These are phyloP conservation scores for Trachelus stipa DNA, from an alignment of 2,888 invertebrate genomes.

Conservation along the genomic window DNA sequence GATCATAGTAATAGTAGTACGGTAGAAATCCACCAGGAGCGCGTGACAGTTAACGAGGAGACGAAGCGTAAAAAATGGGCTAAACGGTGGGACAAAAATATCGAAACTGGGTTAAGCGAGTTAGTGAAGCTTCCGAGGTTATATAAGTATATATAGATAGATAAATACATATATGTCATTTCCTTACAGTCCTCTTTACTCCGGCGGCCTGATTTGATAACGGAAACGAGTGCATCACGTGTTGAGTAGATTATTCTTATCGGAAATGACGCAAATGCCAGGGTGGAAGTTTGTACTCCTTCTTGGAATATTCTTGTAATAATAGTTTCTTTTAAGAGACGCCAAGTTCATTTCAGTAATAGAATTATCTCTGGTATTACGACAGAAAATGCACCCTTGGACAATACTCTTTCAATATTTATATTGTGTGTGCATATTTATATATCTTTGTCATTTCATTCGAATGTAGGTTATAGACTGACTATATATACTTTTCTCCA, in stretches of 20 bases:
- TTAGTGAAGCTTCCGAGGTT: not conserved
- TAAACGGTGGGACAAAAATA: not conserved
- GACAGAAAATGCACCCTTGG: not conserved
- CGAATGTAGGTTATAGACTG: too few species aligned
- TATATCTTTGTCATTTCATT: not conserved
- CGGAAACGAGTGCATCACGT: not conserved
- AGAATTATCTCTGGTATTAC: not conserved
- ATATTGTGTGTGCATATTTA: not conserved
- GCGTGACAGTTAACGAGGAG: not conserved
- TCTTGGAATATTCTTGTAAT: slow-evolving; percentile 25
- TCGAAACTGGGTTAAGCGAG: not conserved
- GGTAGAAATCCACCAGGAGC: not conserved
- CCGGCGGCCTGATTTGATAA: not conserved
- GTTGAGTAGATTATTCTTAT: not conserved
- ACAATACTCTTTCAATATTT: not conserved
- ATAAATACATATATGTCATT: not conserved
- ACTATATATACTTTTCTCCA: too few species aligned
- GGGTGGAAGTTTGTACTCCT: not conserved
- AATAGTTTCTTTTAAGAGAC: slow-evolving; percentile 22
- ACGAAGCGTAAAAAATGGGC: not conserved
- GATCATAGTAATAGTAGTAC: not conserved
- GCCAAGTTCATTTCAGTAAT: slow-evolving; percentile 32
- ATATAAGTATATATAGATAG: not conserved
- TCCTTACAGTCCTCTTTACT: not conserved
- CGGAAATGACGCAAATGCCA: not conserved